These are phyloP conservation scores for Tanypteryx hageni DNA, from an alignment of 2,888 invertebrate species.

Conservation along the genomic window DNA sequence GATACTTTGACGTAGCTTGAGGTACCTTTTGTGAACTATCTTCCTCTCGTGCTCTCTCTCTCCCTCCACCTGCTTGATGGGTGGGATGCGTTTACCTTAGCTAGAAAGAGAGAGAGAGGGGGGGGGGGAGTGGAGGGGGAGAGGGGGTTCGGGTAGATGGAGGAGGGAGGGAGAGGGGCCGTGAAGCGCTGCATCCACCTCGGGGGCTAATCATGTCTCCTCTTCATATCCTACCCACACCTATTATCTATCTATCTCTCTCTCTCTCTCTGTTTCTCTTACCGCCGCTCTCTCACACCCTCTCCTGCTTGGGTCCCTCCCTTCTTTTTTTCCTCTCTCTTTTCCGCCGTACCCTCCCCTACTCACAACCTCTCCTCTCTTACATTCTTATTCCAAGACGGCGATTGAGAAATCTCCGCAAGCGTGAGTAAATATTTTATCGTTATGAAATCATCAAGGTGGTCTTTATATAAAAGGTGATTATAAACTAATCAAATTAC, in stretches of 20 bases:
- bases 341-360: not conserved
- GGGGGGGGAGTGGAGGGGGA: not conserved
- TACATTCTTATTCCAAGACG: conserved; percentile 10
- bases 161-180: not conserved
- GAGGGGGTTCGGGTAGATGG: not conserved
- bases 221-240: conserved; percentile 9
- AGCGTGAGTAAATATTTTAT: no score
- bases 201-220: conserved; percentile 25
- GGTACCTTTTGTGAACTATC: not conserved
- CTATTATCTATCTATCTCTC: not conserved
- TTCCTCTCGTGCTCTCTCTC: not conserved
- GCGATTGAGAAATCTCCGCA: not conserved
- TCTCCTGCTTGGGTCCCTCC: no score
- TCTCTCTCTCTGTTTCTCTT: not conserved
- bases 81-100: not conserved
- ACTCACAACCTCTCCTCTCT: not conserved
- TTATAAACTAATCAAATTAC: no score
- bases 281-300: not conserved
- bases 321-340: no score
- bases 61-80: not conserved
- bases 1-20: not conserved
- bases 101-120: not conserved
- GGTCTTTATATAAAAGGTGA: no score
- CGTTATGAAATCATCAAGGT: not conserved
- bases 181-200: not conserved